Base-by-base conservation (phyloP, 2,113 vertebrate genomes). In the Centrocercus urophasianus region DNA sequence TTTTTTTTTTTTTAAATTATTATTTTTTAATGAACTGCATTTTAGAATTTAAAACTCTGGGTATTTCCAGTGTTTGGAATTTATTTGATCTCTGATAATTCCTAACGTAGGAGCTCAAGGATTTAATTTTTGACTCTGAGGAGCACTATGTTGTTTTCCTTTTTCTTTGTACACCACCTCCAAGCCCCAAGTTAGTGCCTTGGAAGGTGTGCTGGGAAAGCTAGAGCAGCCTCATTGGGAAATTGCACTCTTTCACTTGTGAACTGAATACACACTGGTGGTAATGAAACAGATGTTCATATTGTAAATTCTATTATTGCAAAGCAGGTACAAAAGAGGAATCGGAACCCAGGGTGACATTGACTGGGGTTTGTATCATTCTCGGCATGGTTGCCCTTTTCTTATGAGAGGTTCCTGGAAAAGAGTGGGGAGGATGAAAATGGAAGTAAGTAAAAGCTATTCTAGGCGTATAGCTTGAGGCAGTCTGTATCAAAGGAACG, bases 371-470 rank as follows among this genome's bases (percentile, higher is more conserved):
- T 97, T 98, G 96, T 96, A 96, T 97, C 97, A 96, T 97, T 97
- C 97, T 97, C 96, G 95, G 98, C 97, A 97, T 97, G 97, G 94
- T 96, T 96, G 88, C 96, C 97, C 97, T 98, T 95, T 98, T 97
- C 96, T 96, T 95, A 83, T 65, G 96, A 97, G 97, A 95, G 97
- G 97, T 95, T 94, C 97, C 97, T 97, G 98, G 96, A 97, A 97
- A 97, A 95, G 96, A 93, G 82, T 97, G 96, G 97, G 98, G 93
- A 97, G 96, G 96, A 98, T 97, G 98, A 98, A 96, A 96, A 63
- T 95, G 97, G 97, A 97, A 97, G 98, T 97, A 98, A 98, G 98
- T 98, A 97, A 95, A 95, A 97, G 93, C 92, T 92, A 52, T 93
- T 96, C 69, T 97, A 98, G 98, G 97, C 94, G 95, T 97, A 84